These are phyloP conservation scores for Ceratotherium simum DNA, from an alignment of 2,113 vertebrate genomes.

Conservation along the genomic window DNA sequence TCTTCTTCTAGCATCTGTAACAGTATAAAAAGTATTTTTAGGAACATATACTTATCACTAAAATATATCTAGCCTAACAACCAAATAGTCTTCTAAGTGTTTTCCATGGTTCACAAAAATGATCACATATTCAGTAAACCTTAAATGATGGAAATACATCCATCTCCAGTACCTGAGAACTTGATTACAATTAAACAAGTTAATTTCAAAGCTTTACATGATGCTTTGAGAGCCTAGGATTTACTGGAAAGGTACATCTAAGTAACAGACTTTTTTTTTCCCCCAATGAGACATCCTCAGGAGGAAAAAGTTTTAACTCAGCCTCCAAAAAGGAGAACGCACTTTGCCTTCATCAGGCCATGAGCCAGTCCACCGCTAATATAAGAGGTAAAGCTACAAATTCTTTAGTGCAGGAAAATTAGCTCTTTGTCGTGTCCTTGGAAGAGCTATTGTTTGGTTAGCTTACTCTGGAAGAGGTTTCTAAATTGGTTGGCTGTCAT, in stretches of 20 bases:
- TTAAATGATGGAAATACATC: not conserved
- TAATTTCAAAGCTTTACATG: slow-evolving; percentile 20
- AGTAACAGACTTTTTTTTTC: not conserved
- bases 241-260: not conserved
- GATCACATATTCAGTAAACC: not conserved
- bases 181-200: not conserved
- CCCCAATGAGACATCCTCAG: not conserved
- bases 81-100: not conserved
- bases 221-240: not conserved
- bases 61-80: not conserved
- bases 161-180: not conserved
- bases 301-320: not conserved
- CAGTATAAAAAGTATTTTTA: slow-evolving; percentile 3
- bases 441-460: not conserved
- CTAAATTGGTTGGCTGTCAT: slow-evolving; percentile 12
- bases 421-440: not conserved
- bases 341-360: not conserved
- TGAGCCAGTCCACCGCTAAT: not conserved
- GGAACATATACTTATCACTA: not conserved
- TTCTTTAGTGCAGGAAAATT: not conserved
- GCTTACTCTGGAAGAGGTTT: slow-evolving; percentile 46
- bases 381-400: not conserved
- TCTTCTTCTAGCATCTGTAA: not conserved
- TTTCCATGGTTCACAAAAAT: not conserved
- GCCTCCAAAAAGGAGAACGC: not conserved